Evolutionary conservation across 2,797 vertebrate species (phyloP).

Genomic region (Lagodon rhomboides): DNA sequence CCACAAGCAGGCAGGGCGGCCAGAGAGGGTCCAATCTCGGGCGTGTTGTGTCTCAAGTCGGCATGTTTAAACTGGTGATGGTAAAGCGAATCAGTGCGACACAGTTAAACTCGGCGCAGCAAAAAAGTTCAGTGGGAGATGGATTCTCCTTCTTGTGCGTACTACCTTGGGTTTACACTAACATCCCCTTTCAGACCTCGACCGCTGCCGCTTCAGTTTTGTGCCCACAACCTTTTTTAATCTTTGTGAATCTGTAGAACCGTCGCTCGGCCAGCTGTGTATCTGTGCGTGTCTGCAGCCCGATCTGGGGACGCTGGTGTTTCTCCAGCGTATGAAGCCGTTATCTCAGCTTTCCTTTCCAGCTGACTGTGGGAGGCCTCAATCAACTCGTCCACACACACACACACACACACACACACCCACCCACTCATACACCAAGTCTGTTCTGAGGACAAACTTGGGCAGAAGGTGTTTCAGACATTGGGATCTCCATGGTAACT

Average conservation of each 20-base stretch:
- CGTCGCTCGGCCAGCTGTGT: slow-evolving; percentile 12
- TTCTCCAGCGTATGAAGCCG: slow-evolving; percentile 16
- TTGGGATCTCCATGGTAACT: slow-evolving; percentile 71
- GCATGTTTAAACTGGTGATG: no score
- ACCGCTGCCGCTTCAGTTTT: slow-evolving; percentile 3
- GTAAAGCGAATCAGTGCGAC: no score
- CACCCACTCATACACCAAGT: not conserved
- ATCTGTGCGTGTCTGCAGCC: not conserved
- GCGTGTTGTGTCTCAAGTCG: no score
- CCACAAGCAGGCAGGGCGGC: no score
- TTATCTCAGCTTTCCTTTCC: slow-evolving; percentile 35
- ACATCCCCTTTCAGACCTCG: not conserved
- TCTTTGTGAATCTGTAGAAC: slow-evolving; percentile 33
- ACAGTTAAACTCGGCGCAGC: no score
- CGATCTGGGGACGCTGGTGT: slow-evolving; percentile 2
- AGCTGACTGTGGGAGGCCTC: slow-evolving; percentile 27
- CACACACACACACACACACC: slow-evolving; percentile 7
- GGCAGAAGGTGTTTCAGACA: slow-evolving; percentile 56
- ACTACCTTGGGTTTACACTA: not conserved
- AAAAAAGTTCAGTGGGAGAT: no score
- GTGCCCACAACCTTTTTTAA: slow-evolving; percentile 35
- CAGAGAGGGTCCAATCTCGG: no score
- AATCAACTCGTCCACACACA: slow-evolving; percentile 25
- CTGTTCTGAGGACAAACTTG: slow-evolving; percentile 53
- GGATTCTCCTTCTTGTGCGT: not conserved